A percentile compares a stretch with the other conserved stretches of the same genome.
phyloP scores from a whole-genome alignment of 2,113 vertebrate species.

The Silurus meridionalis region DNA sequence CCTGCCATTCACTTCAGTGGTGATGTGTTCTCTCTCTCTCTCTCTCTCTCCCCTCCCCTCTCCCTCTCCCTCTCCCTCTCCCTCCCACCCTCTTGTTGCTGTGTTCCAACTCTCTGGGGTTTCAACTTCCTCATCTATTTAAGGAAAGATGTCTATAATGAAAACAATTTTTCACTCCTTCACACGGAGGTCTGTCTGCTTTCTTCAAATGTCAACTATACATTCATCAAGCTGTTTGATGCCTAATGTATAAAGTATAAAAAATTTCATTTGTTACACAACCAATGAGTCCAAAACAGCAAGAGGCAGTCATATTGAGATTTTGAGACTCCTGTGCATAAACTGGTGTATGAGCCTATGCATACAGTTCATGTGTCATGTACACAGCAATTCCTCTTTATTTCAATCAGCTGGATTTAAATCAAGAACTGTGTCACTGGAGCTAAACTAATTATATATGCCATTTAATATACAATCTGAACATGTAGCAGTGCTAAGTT shows the following conservation, averaged over 20 bases:
- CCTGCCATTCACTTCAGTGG: conserved; percentile 1
- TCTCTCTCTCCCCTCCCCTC: background rate
- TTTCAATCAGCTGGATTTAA: background rate
- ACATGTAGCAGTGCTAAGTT: background rate
- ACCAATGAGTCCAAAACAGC: background rate
- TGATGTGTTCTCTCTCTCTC: background rate
- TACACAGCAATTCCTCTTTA: background rate
- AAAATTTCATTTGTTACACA: background rate
- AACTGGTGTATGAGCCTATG: background rate
- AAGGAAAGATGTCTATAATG: background rate
- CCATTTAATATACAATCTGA: background rate
- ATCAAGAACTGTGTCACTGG: background rate
- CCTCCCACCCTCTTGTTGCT: background rate
- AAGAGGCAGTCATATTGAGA: background rate
- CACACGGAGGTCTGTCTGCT: background rate
- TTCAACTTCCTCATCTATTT: background rate
- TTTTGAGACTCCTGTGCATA: background rate
- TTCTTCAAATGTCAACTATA: background rate
- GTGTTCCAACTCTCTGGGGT: background rate
- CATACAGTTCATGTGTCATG: background rate
- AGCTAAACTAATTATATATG: background rate
- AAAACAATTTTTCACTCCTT: background rate
- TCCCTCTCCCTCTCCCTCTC: conserved; percentile 7
- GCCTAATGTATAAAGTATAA: background rate
- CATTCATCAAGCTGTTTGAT: background rate